Evolutionary conservation across 1,140 invertebrate species (phyloP), one percentile per base, ranked within the genome.

Genomic region (Hestina assimilis): DNA sequence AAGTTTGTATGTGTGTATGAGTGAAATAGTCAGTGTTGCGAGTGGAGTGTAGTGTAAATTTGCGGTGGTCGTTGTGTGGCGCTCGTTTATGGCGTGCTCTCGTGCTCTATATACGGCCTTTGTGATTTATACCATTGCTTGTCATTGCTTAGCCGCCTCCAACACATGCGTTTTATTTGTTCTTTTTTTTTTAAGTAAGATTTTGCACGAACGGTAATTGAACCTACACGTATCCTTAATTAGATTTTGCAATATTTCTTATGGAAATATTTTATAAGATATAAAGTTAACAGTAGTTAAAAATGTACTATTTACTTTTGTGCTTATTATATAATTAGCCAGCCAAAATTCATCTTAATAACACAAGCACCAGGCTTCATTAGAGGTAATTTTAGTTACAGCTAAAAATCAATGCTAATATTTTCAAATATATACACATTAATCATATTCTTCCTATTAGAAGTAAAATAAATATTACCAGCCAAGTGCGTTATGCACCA

Each of bases 31-130:
- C 69, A 83, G 76, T 81, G 79, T 81, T 69, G 78, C 76, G 56
- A 68, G 51, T 75, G 66, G 70, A 85, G 82, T 79, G 82, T 75
- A 79, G 76, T 80, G 79, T 78, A 85, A 83, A 85, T 85, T 85
- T 83, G 76, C 76, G 64, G 65, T 69, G 58, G 72, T 72, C 78
- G 74, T 81, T 72, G 68, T 73, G 76, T 63, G 79, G 73, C 69
- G 72, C 68, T 70, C 72, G 65, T 78, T 75, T 76, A 70, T 75
- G 66, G 60, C 67, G 43, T 20, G 33, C 33, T 47, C 43, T 47
- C 17, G 29, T 47, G 63, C 76, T 72, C 66, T 64, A 63, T 66
- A 72, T 66, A 66, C 63, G 58, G 66, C 66, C 38, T 72, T 72
- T 75, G 71, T 81, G 75, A 80, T 83, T 79, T 78, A 73, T 79